Base-by-base conservation (phyloP, 1,140 invertebrate genomes). In the Lysiphlebus fabarum region DNA sequence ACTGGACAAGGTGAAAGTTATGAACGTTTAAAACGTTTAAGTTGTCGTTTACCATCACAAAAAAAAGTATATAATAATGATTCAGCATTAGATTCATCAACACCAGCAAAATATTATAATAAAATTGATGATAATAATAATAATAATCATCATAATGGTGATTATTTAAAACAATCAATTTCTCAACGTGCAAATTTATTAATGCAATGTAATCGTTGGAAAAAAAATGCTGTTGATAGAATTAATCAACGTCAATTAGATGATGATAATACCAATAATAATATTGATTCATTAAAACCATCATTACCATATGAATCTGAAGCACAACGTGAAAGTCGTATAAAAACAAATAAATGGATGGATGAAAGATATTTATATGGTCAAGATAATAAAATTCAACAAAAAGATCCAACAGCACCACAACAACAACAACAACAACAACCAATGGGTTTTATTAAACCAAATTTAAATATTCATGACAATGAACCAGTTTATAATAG, bases 151-250 rank as follows among this genome's bases (percentile, higher is more conserved):
- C 37, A 58, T 6, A 58, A 65, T 10, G 4, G 14, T 9, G 53
- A 50, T 5, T 49, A 56, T 12, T 49, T 45, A 7, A 70, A 69
- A 14, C 76, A 70, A 38, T 75, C 71, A 0, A 78, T 79, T 56
- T 76, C 77, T 44, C 74, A 79, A 40, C 60, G 78, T 6, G 73
- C 74, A 17, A 70, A 74, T 10, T 61, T 74, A 4, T 71, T 80
- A 5, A 79, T 77, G 78, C 76, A 79, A 12, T 75, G 76, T 42
- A 70, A 67, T 1, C 72, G 78, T 36, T 79, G 77, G 77, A 67
- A 68, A 36, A 65, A 78, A 47, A 47, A 58, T 6, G 54, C 64
- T 2, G 48, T 34, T 6, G 60, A 63, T 40, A 38, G 36, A n/a
- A 36, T 34, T 14, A 64, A 55, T 37, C 58, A 59, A 9, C 45